A percentile compares a stretch with the other conserved stretches of the same genome.
These are phyloP conservation scores for Perizoma affinitatum DNA, from an alignment of 2,888 invertebrate genomes.

Conservation along the genomic window DNA sequence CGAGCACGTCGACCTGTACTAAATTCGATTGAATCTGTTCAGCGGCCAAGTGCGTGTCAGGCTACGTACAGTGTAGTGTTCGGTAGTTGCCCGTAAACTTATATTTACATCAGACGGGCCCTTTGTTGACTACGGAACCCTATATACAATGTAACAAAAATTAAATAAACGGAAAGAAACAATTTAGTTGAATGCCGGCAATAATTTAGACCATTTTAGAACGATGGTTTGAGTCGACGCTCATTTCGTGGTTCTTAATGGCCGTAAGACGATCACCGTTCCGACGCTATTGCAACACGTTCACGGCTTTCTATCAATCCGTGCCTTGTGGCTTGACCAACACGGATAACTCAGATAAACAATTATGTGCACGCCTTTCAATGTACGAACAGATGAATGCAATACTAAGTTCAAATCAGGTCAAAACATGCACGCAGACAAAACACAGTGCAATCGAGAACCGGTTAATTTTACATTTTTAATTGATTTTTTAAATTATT, in stretches of 20 bases:
- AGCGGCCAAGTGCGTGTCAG: no score
- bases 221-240: conserved; percentile 34
- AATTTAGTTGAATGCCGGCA: conserved; percentile 26
- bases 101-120: no score
- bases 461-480: no score
- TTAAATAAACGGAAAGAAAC: conserved; percentile 19
- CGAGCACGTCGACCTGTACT: no score
- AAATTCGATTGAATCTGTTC: no score
- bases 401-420: background rate
- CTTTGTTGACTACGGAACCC: no score
- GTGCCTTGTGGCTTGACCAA: conserved; percentile 8
- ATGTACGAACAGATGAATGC: conserved; percentile 1
- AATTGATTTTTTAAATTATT: no score
- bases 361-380: background rate
- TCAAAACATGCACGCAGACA: background rate
- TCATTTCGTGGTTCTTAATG: conserved; percentile 37
- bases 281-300: conserved; percentile 56
- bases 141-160: no score
- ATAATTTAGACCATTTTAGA: conserved; percentile 38
- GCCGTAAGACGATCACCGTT: conserved; percentile 47
- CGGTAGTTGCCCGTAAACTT: no score
- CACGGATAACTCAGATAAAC: background rate
- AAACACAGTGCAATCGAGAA: no score
- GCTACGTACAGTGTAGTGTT: no score
- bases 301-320: conserved; percentile 63